These are phyloP conservation scores for Psophia crepitans DNA, from an alignment of 2,113 vertebrate genomes.

Conservation along the genomic window DNA sequence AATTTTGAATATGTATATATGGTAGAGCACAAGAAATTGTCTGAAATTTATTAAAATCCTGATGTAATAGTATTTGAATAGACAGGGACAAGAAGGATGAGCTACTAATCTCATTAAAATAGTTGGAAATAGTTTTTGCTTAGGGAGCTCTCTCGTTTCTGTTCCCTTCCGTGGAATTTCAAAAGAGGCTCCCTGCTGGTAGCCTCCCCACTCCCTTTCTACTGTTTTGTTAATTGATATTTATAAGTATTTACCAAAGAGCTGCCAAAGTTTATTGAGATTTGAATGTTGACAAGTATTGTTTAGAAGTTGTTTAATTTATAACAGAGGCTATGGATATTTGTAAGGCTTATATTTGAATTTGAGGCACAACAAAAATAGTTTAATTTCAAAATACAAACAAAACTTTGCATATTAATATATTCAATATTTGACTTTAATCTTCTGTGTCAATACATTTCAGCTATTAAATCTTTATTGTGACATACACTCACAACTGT, in stretches of 20 bases:
- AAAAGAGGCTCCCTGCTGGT: not conserved
- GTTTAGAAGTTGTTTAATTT: constrained; percentile 56
- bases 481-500: not conserved
- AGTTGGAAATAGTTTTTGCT: not conserved
- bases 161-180: constrained; percentile 6
- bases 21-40: constrained; percentile 62
- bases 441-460: constrained; percentile 54
- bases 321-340: constrained; percentile 42
- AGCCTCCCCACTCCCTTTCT: not conserved
- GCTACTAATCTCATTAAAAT: constrained; percentile 21
- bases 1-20: constrained; percentile 68
- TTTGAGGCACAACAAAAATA: constrained; percentile 19
- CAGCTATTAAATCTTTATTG: constrained; percentile 1
- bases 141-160: constrained; percentile 22
- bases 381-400: constrained; percentile 22
- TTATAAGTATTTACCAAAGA: constrained; percentile 74
- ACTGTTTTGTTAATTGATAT: constrained; percentile 41
- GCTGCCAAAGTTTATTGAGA: constrained; percentile 57
- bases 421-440: constrained; percentile 13
- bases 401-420: constrained; percentile 10
- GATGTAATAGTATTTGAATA: constrained; percentile 25
- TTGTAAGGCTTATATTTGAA: constrained; percentile 57
- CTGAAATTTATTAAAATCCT: constrained; percentile 29
- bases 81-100: constrained; percentile 31
- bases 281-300: constrained; percentile 59